Conservation (phyloP, 2,797 vertebrate species). For the Anniella stebbinsi region DNA sequence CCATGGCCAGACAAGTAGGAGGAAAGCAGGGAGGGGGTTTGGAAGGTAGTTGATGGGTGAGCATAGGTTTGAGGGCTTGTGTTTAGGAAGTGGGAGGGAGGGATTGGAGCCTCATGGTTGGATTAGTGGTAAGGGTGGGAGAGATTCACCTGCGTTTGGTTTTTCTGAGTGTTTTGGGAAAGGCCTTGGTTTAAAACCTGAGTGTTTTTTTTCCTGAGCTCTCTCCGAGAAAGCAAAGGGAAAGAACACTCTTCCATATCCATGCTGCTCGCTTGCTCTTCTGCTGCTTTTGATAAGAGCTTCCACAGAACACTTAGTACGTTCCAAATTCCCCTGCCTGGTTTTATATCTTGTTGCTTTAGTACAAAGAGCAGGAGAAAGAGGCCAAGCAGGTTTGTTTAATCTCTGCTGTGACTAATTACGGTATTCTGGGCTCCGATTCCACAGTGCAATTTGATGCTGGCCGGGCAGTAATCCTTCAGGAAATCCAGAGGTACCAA, state of each 20-base stretch:
- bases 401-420: constrained; percentile 69
- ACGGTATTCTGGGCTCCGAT: constrained; percentile 52
- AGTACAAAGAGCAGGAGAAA: constrained; percentile 65
- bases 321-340: constrained; percentile 57
- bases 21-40: too few relatives aligned
- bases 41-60: not conserved
- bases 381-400: constrained; percentile 69
- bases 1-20: too few relatives aligned
- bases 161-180: not conserved
- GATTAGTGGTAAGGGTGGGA: not conserved
- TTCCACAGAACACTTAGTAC: constrained; percentile 70
- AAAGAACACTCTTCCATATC: not conserved
- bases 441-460: constrained; percentile 16
- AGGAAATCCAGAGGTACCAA: constrained; percentile 28
- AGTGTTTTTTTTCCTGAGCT: not conserved
- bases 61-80: not conserved
- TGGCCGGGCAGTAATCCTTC: constrained; percentile 35
- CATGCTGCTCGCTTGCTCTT: constrained; percentile 52
- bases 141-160: not conserved
- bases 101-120: too few relatives aligned
- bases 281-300: constrained; percentile 63
- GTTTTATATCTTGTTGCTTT: constrained; percentile 70
- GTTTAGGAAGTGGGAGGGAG: too few relatives aligned
- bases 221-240: not conserved
- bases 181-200: not conserved